Base-by-base conservation (phyloP, 2,113 vertebrate species). In the Ptilorrhoa leucosticta region DNA sequence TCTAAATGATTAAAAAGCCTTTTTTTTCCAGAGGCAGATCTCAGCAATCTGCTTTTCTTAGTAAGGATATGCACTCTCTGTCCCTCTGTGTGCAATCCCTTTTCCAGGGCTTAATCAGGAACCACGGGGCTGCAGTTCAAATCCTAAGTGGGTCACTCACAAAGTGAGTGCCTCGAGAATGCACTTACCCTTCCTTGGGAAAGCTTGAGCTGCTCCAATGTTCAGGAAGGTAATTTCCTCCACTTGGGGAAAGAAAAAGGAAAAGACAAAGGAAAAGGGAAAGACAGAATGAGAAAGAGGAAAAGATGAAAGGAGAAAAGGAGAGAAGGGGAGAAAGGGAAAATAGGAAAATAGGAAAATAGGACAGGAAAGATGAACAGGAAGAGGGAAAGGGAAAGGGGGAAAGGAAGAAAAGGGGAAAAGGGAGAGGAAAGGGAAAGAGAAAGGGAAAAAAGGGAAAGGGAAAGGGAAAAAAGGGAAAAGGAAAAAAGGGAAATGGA, bases 391-490 rank as follows among this genome's bases (percentile, higher is more conserved):
- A 16, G 40, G 9, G 8, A 45, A 45, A n/a, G 4, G 13, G 17
- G 7, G 24, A 24, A 11, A 35, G 2, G 17, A 35, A 24, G 24
- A n/a, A 28, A 64, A 8, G 22, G 30, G 5, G 15, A 19, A 47
- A 35, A 27, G 4, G 10, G 37, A 8, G 6, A 9, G 7, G 4
- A 31, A 56, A 4, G 0, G 8, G 15, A 3, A 45, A 45, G 13
- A 19, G 22, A 28, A n/a, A n/a, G 5, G 11, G 5, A 11, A 47
- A 37, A 12, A 70, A 22, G 11, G 9, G 44, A 27, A 68, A 35
- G n/a, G 20, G 47, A 58, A 58, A 13, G 8, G 7, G 3, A 11
- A 20, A 37, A 54, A n/a, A 4, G 22, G 3, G 10, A 54, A 30
- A 54, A 42, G 30, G 15, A 35, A 15, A 8, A 40, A 27, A 26